Percentiles rank a stretch among this genome's conserved stretches.
phyloP scores from a whole-genome alignment of 2,888 invertebrate species.

The Danaus chrysippus region DNA sequence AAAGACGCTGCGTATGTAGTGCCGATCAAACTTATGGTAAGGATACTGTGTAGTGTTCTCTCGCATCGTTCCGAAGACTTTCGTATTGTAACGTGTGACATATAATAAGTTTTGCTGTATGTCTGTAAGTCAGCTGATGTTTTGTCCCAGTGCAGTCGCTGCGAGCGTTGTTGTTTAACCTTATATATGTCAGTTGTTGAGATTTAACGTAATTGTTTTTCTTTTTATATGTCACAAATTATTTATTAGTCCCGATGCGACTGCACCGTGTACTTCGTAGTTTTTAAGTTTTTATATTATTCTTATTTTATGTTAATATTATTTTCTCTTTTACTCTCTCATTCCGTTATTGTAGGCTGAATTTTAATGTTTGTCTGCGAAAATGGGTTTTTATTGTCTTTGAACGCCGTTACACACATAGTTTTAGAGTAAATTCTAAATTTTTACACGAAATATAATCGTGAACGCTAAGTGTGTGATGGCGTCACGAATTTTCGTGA shows the following conservation, averaged over 20 bases:
- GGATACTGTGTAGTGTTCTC: constrained; percentile 17
- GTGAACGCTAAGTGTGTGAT: constrained; percentile 37
- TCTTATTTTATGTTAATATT: constrained; percentile 38
- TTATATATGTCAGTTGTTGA: constrained; percentile 13
- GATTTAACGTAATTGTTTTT: constrained; percentile 10
- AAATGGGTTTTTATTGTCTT: constrained; percentile 27
- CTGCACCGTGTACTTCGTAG: constrained; percentile 41
- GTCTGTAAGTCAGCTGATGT: constrained; percentile 72
- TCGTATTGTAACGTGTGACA: constrained; percentile 64
- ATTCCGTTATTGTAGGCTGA: constrained; percentile 52
- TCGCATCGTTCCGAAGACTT: constrained; percentile 34
- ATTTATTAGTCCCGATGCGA: constrained; percentile 32
- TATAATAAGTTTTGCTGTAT: constrained; percentile 64
- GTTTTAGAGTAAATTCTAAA: constrained; percentile 17
- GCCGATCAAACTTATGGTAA: not conserved
- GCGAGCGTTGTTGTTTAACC: constrained; percentile 18
- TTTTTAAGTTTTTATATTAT: constrained; percentile 42
- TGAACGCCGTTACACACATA: constrained; percentile 36
- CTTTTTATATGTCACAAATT: constrained; percentile 14
- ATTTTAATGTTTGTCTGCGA: constrained; percentile 25
- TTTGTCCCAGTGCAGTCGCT: constrained; percentile 46
- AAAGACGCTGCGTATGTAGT: no score
- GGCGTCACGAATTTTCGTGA: constrained; percentile 28
- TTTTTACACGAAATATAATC: constrained; percentile 26
- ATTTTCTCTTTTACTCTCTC: constrained; percentile 58